Evolutionary conservation across 2,797 vertebrate species (phyloP), one percentile per base, ranked within the genome.

Genomic region (Echiichthys vipera): DNA sequence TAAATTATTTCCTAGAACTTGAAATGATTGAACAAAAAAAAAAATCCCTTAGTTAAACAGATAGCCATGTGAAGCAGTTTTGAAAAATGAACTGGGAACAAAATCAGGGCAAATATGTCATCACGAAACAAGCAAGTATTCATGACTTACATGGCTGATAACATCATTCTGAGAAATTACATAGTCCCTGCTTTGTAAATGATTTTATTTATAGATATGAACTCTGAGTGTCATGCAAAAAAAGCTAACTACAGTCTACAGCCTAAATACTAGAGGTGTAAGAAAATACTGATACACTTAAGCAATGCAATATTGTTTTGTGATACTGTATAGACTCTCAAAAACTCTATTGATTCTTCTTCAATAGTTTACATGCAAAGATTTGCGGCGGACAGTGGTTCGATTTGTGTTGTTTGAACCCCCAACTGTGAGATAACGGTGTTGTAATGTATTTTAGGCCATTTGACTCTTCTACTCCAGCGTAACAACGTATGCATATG

Each of bases 1-100:
- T 83, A 81, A 88, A 87, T 87, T 59, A 86, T 83, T 88, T 87
- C 71, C 85, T 67, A 74, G 71, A 82, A 77, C 46, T 46, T 62
- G 61, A 86, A 81, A 83, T 70, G 50, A 84, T 77, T 88, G 67
- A 47, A 32, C 3, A 34, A 34, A 37, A 4, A 59, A 20, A 42
- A 7, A 7, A 25, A 24, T 43, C 65, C 84, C 75, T 74, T 64
- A 74, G 84, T 74, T 65, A 74, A 80, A 88, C n/a, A 80, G 69
- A 30, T 59, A 65, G 54, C 34, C 70, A 75, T 77, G 74, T 78
- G 74, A 76, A 84, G 66, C 61, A 58, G n/a, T 47, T 42, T 65
- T 74, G 32, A 77, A 72, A 65, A 77, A 85, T 32, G 2, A 59
- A 80, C 50, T 54, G 56, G 62, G 47, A 62, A 66, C 70, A 61